A percentile compares a stretch with the other conserved stretches of the same genome.
Evolutionary conservation across 64 coral and sea anemone genomes (phyloP).

Genomic region (Dendrophyllia cribrosa): DNA sequence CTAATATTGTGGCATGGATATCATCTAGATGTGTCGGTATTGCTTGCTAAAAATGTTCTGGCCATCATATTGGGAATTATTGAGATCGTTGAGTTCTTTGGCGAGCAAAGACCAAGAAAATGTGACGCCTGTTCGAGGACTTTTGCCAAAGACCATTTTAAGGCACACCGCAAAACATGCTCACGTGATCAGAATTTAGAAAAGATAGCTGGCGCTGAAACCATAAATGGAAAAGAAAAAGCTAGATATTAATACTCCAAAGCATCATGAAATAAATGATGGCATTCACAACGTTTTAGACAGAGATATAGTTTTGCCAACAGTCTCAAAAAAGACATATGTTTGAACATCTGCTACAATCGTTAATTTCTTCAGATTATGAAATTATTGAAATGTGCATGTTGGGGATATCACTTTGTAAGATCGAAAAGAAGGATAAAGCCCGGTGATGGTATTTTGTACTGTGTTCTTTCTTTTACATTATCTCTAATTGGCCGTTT

Average conservation of each 20-base stretch:
- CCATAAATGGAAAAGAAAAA: constrained; percentile 1
- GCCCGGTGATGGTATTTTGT: no score
- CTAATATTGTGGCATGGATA: constrained; percentile 82
- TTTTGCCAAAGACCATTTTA: constrained; percentile 71
- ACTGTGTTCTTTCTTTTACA: no score
- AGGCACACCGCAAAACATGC: constrained; percentile 52
- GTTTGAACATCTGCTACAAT: not conserved
- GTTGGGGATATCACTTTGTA: no score
- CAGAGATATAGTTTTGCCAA: not conserved
- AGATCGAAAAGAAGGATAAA: no score
- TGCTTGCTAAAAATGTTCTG: constrained; percentile 91
- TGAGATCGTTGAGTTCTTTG: constrained; percentile 90
- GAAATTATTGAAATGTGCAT: no score
- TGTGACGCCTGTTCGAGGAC: constrained; percentile 65
- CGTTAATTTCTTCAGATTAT: no score
- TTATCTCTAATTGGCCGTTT: no score
- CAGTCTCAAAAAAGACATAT: not conserved
- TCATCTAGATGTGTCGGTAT: constrained; percentile 77
- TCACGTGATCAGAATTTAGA: no score
- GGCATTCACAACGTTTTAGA: not conserved
- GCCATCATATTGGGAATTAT: constrained; percentile 76
- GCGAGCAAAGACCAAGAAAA: constrained; percentile 83
- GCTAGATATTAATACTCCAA: not conserved
- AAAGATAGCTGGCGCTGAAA: not conserved
- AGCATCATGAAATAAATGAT: not conserved